These are phyloP conservation scores for Meliscaeva auricollis DNA, from an alignment of 2,888 invertebrate species.

Conservation along the genomic window DNA sequence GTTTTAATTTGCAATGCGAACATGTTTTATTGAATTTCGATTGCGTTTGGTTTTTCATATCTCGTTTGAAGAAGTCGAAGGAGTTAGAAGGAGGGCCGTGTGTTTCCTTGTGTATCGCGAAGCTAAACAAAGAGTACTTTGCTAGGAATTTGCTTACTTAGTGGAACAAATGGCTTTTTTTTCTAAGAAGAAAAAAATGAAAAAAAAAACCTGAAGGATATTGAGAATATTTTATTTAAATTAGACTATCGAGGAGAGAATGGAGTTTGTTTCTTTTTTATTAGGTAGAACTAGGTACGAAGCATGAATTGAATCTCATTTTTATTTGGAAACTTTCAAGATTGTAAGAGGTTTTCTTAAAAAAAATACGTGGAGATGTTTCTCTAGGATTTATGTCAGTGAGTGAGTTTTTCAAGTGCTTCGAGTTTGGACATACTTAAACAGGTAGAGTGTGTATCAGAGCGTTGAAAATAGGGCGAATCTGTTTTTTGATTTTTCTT, in stretches of 20 bases:
- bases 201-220: slow-evolving; percentile 23
- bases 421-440: not conserved
- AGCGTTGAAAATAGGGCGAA: not conserved
- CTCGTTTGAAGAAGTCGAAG: not conserved
- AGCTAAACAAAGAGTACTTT: slow-evolving; percentile 26
- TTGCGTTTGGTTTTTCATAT: slow-evolving; percentile 53
- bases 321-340: slow-evolving; percentile 20
- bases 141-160: slow-evolving; percentile 65
- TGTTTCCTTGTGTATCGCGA: not conserved
- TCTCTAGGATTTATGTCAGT: slow-evolving; percentile 40
- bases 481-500: not conserved
- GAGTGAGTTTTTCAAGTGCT: not conserved
- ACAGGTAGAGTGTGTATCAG: not conserved
- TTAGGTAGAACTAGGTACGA: not conserved
- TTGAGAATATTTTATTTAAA: slow-evolving; percentile 75
- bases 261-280: slow-evolving; percentile 44
- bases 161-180: slow-evolving; percentile 72
- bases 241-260: slow-evolving; percentile 57
- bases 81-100: slow-evolving; percentile 19
- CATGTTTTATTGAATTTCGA: slow-evolving; percentile 76
- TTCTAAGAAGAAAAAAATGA: not conserved
- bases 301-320: not conserved
- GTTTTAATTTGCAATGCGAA: slow-evolving; percentile 76
- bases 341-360: slow-evolving; percentile 27
- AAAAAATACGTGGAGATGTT: not conserved